Evolutionary conservation across 2,113 vertebrate genomes (phyloP).

Genomic region (Carassius gibelio): DNA sequence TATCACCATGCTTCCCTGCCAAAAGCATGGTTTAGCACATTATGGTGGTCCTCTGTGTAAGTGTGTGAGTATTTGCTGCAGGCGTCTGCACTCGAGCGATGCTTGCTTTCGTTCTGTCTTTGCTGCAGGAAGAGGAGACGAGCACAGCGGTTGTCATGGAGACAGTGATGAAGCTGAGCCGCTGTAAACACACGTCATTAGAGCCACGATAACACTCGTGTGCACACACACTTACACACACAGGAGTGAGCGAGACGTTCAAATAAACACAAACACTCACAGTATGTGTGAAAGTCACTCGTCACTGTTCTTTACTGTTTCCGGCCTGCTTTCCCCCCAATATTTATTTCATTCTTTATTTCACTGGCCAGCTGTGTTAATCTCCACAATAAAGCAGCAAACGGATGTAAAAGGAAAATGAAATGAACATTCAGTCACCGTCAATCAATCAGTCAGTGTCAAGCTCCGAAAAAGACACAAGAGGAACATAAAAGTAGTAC

Average conservation of each 20-base stretch:
- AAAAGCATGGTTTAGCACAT: too few species aligned
- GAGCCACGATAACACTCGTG: constrained; percentile 26
- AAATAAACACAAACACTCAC: neutral
- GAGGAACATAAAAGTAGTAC: neutral
- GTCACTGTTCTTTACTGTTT: neutral
- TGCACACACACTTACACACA: constrained; percentile 18
- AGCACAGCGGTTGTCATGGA: constrained; percentile 50
- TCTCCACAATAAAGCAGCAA: neutral
- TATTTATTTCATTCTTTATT: neutral
- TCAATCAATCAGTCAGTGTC: neutral
- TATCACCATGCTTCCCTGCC: too few species aligned
- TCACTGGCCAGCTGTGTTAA: constrained; percentile 18
- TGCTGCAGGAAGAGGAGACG: constrained; percentile 45
- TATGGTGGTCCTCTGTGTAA: neutral
- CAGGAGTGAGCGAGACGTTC: neutral
- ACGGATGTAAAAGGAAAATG: neutral
- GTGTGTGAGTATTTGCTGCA: neutral
- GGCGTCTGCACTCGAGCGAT: neutral
- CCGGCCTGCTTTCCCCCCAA: neutral
- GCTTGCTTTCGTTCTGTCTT: neutral
- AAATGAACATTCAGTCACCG: neutral
- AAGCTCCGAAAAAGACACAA: neutral
- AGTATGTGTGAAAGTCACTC: constrained; percentile 14
- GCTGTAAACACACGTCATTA: constrained; percentile 51
- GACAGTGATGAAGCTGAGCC: constrained; percentile 50